Evolutionary conservation across 2,113 vertebrate species (phyloP).

Genomic region (Quiscalus mexicanus): DNA sequence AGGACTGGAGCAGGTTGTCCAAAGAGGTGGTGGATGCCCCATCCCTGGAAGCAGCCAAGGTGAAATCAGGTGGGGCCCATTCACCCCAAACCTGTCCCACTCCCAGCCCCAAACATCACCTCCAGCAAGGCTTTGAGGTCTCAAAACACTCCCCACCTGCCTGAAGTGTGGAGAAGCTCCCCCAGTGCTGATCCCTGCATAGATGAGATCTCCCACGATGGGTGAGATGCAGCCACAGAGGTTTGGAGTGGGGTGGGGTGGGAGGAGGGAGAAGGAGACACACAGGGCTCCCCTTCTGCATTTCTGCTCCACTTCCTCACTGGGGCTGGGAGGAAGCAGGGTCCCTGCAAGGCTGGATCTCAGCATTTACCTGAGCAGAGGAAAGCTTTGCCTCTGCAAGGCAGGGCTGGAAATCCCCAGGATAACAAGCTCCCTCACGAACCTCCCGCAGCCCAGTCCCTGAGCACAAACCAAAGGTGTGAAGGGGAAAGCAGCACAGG

Average conservation of each 20-base stretch:
- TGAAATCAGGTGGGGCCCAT: no score
- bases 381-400: neutral
- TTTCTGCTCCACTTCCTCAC: neutral
- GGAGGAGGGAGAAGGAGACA: neutral
- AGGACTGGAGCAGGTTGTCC: no score
- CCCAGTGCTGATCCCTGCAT: neutral
- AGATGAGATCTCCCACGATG: rapidly evolving
- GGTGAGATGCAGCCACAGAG: neutral
- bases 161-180: neutral
- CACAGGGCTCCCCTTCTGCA: rapidly evolving
- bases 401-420: neutral
- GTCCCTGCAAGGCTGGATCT: neutral
- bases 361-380: rapidly evolving
- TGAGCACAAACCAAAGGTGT: neutral
- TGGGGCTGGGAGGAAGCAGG: rapidly evolving
- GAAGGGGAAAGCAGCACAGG: neutral
- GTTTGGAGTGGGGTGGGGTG: neutral
- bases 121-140: neutral
- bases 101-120: neutral
- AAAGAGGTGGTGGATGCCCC: no score
- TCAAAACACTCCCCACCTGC: rapidly evolving
- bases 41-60: no score
- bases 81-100: neutral
- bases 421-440: neutral
- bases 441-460: neutral